These are phyloP conservation scores for Mycalesis mineus DNA, from an alignment of 2,888 invertebrate genomes.

Conservation along the genomic window DNA sequence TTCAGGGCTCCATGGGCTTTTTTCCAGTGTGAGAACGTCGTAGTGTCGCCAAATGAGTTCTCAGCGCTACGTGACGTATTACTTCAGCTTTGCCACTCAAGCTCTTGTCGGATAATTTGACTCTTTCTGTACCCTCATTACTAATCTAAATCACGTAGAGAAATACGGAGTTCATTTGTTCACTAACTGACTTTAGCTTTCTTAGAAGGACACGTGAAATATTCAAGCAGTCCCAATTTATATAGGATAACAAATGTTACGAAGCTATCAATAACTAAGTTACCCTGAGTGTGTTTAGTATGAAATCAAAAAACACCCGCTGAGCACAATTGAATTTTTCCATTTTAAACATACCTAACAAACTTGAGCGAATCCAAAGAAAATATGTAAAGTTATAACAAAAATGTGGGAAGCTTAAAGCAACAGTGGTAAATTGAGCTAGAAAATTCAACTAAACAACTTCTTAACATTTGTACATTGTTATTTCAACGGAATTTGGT, in stretches of 20 bases:
- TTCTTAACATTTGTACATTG: neutral
- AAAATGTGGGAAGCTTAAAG: neutral
- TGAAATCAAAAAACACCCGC: neutral
- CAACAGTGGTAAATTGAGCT: slow-evolving; percentile 8
- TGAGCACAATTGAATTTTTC: neutral
- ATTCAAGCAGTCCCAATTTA: too few species aligned
- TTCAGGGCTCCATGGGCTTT: too few species aligned
- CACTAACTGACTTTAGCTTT: neutral
- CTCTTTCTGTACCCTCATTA: too few species aligned
- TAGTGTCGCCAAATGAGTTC: too few species aligned
- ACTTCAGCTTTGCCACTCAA: too few species aligned
- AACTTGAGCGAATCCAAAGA: neutral
- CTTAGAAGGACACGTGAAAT: too few species aligned
- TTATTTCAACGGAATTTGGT: slow-evolving; percentile 2
- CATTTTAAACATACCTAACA: neutral
- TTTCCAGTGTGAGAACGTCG: too few species aligned
- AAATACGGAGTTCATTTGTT: neutral
- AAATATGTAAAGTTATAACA: neutral
- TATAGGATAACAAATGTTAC: too few species aligned
- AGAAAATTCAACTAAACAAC: neutral
- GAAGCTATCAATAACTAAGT: too few species aligned
- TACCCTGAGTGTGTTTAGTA: neutral
- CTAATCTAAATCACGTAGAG: too few species aligned
- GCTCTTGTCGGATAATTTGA: too few species aligned
- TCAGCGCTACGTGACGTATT: too few species aligned